Evolutionary conservation across 2,113 vertebrate species (phyloP), one percentile per base, ranked within the genome.

Genomic region (Varanus salvator): DNA sequence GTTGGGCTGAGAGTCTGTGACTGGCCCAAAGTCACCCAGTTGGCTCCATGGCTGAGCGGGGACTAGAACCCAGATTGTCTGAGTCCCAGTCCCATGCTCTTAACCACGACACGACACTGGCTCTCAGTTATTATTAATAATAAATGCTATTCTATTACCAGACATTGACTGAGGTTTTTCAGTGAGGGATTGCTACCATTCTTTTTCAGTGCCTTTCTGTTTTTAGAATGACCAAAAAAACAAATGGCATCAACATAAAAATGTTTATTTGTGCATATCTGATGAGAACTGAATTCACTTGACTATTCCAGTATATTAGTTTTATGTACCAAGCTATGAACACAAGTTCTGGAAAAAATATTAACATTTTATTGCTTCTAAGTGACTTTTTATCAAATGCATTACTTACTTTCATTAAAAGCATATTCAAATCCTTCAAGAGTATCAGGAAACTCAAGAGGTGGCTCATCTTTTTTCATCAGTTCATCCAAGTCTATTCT

Each of bases 381-480:
- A 93, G 71, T 78, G 89, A 44, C 91, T 80, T 71, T 29, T 89
- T 77, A 94, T 78, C 92, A 21, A 3, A 92, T 1, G 0, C 6
- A 93, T 0, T 8, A 97, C 99, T 98, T 98, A 99, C 99, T 96
- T 97, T 99, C 98, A 98, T 99, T 99, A 96, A 99, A 99, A 82
- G 97, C 95, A 94, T 99, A 99, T 96, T 99, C 98, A 95, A 99
- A 99, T 93, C 98, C 98, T 96, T 99, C 98, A 96, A 99, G 96
- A 64, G 98, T 99, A 96, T 98, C 98, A 93, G 99, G 99, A 96
- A 99, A 99, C 93, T 97, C 97, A 96, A 99, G 98, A 31, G 98
- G 98, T 89, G 99, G 99, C 87, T 99, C 99, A 96, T 99, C 99
- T 96, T 99, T 99, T 98, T 99, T 99, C 99, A 99, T 99, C 87